Base-by-base conservation (phyloP, 2,888 invertebrate genomes). In the Thecocarcelia acutangulata region DNA sequence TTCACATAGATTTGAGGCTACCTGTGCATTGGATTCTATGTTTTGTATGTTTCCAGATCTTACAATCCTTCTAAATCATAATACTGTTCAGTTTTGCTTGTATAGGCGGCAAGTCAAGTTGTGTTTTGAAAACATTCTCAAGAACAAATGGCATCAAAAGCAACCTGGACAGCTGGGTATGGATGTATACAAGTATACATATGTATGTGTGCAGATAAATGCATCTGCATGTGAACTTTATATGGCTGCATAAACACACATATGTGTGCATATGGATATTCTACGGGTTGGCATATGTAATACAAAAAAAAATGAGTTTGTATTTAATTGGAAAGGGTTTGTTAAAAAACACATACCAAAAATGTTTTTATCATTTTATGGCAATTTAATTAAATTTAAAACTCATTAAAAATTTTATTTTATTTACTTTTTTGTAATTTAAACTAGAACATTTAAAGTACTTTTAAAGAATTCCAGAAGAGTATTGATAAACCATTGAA, bases 381-480 rank as follows among this genome's bases (percentile, higher is more conserved):
- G 82, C 74, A 66, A 44, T 85, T 84, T 84, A 83, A 84, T 85
- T 83, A 52, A 78, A 85, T 84, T 83, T 80, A 84, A 84, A 73
- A 74, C 21, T 46, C 72, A 83, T 84, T 75, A 76, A 77, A 79
- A 82, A 74, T 78, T 56, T 63, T 73, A 73, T 52, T 74, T 69
- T 59, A 61, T 40, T 56, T 69, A 12, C 44, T 54, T 64, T 33
- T 48, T 63, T 24, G 15, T 33, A 56, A 76, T 76, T 66, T 76
- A 52, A 59, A 77, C 13, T 73, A 40, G 19, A 75, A 63, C n/a
- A 70, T 69, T 46, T 2, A 33, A 15, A 59, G 6, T 8, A 44
- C n/a, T 56, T 15, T 4, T 12, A 11, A 48, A 48, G 2, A 28
- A 50, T n/a, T n/a, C 12, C 6, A 52, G 11, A 64, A 46, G 28